Percentiles rank a stretch among this genome's conserved stretches.
phyloP scores from a whole-genome alignment of 2,113 vertebrate species.

The Hippopotamus amphibius region DNA sequence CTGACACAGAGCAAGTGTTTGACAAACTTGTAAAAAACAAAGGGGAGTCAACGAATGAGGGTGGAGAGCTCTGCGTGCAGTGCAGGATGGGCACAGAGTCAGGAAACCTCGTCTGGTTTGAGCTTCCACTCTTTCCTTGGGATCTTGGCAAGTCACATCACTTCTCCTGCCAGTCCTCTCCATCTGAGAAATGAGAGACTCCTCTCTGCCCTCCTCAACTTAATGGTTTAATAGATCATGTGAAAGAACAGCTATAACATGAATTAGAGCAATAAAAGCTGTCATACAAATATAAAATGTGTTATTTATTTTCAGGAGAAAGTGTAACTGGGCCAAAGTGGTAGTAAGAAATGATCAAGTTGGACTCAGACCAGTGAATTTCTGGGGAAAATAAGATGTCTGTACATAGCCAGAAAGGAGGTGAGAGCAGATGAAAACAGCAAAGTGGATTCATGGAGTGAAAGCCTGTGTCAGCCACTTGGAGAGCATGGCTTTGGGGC shows the following conservation, averaged over 20 bases:
- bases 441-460: not conserved
- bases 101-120: accelerated
- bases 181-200: not conserved
- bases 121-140: not conserved
- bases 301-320: not conserved
- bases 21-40: not conserved
- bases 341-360: not conserved
- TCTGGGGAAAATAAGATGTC: not conserved
- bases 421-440: not conserved
- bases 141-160: not conserved
- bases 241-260: not conserved
- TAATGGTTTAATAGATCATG: not conserved
- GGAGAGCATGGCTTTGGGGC: accelerated
- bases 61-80: not conserved
- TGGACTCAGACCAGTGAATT: not conserved
- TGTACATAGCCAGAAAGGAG: not conserved
- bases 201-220: not conserved
- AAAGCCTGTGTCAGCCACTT: not conserved
- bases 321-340: too few species aligned
- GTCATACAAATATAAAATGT: not conserved
- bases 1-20: not conserved
- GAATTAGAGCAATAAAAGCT: not conserved
- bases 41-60: too few species aligned
- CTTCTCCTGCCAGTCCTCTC: not conserved
- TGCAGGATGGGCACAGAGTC: accelerated